Base-by-base conservation (phyloP, 2,113 vertebrate species). In the Numenius arquata region DNA sequence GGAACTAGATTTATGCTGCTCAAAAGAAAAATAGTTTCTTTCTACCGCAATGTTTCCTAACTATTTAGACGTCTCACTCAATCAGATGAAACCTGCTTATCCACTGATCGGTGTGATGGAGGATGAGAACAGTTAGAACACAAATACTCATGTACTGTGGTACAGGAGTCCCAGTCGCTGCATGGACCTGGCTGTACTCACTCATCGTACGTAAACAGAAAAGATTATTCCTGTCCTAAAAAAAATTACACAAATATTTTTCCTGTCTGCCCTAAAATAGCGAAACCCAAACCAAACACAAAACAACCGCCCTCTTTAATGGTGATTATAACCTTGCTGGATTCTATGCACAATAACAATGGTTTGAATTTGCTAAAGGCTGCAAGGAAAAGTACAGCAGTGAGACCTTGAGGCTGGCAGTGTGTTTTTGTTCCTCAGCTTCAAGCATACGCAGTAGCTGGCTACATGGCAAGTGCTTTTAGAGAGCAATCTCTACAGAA, bases 301-400 rank as follows among this genome's bases (percentile, higher is more conserved):
- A 88, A 63, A 50, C 41, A 92, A 25, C 53, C 62, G 20, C n/a
- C 34, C 55, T 82, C 48, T 85, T 82, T 56, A 81, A 72, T 50
- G 73, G 22, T 92, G 70, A 93, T 92, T 92, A 96, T 85, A 96
- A 38, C 74, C 67, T 92, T 94, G 86, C 80, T 70, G n/a, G 14
- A 50, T 66, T 96, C 80, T 63, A 5, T 79, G 87, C 50, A 92
- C 76, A 94, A 72, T 38, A 90, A 75, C 70, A 96, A 79, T 65
- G 30, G 58, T 34, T 62, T 78, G 71, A 73, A 41, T 89, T 90
- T 82, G 23, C 79, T 89, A 91, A 81, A 87, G 36, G 50, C 84
- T 75, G 47, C 67, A 82, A 88, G 95, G 92, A 95, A 96, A 97
- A 96, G 27, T 91, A 92, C 91, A 94, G 84, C 81, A 76, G 55